Evolutionary conservation across 2,797 vertebrate genomes (phyloP).

Genomic region (Enteromius treurensis): DNA sequence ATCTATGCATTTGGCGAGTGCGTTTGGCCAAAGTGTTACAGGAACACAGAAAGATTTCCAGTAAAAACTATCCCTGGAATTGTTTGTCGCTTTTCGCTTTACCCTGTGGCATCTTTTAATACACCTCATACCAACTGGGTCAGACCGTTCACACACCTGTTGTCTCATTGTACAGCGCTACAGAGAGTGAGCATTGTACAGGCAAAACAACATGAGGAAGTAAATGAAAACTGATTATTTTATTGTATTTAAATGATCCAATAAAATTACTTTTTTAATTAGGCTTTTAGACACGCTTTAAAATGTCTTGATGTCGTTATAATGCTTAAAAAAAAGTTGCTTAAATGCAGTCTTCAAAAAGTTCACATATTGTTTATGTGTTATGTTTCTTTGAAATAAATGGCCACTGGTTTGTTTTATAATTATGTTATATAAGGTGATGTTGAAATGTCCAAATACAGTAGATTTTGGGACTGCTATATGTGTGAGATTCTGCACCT

Average conservation of each 20-base stretch:
- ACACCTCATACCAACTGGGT: slow-evolving; percentile 62
- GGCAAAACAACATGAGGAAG: not conserved
- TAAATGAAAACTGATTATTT: not conserved
- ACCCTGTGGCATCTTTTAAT: slow-evolving; percentile 64
- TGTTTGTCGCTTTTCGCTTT: slow-evolving; percentile 25
- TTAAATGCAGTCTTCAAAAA: not conserved
- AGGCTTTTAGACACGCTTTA: not conserved
- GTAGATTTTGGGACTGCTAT: not conserved
- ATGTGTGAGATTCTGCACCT: not conserved
- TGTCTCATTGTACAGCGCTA: not conserved
- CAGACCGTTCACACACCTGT: slow-evolving; percentile 66
- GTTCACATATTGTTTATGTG: not conserved
- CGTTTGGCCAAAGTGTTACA: not conserved
- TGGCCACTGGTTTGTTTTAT: not conserved
- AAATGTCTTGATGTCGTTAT: not conserved
- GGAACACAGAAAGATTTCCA: slow-evolving; percentile 36
- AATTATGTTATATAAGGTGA: not conserved
- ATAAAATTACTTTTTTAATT: not conserved
- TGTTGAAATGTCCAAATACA: not conserved
- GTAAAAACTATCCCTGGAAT: slow-evolving; percentile 38
- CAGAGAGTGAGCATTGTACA: not conserved
- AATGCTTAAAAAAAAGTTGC: not conserved
- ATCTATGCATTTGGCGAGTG: not conserved
- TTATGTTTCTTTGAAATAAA: not conserved
- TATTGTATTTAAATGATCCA: no score